Conservation (phyloP, 1,140 invertebrate genomes). For the Himalopsyche phryganea region DNA sequence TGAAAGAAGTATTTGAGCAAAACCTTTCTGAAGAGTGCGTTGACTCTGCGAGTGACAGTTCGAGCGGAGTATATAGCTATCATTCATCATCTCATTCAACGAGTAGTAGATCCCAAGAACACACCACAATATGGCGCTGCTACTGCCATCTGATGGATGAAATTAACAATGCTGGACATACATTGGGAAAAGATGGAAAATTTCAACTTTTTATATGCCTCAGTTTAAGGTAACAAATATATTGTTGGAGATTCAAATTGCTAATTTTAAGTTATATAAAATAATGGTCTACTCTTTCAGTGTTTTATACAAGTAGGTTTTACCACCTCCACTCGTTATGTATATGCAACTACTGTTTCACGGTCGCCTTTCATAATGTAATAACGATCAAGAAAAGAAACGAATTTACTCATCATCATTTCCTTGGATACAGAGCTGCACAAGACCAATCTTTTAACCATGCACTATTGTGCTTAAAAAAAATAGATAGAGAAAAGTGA, state of each 20-base stretch:
- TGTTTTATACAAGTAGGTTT: no score
- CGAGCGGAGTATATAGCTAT: slow-evolving; percentile 31
- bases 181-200: slow-evolving; percentile 95
- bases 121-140: slow-evolving; percentile 67
- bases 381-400: no score
- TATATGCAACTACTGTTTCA: no score
- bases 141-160: slow-evolving; percentile 79
- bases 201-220: slow-evolving; percentile 96
- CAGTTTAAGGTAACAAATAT: slow-evolving; percentile 65
- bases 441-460: no score
- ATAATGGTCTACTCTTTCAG: no score
- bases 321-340: no score
- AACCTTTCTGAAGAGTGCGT: slow-evolving; percentile 59
- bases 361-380: no score
- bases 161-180: slow-evolving; percentile 78
- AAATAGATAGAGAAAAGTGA: no score
- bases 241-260: background rate
- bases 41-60: slow-evolving; percentile 30
- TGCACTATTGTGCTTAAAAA: no score
- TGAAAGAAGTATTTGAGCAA: slow-evolving; percentile 82
- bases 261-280: no score
- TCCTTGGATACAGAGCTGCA: no score
- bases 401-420: no score
- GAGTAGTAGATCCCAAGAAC: slow-evolving; percentile 55
- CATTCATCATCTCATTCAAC: slow-evolving; percentile 37